phyloP scores from a whole-genome alignment of 2,888 invertebrate species.

The Drosophila multiciliata region DNA sequence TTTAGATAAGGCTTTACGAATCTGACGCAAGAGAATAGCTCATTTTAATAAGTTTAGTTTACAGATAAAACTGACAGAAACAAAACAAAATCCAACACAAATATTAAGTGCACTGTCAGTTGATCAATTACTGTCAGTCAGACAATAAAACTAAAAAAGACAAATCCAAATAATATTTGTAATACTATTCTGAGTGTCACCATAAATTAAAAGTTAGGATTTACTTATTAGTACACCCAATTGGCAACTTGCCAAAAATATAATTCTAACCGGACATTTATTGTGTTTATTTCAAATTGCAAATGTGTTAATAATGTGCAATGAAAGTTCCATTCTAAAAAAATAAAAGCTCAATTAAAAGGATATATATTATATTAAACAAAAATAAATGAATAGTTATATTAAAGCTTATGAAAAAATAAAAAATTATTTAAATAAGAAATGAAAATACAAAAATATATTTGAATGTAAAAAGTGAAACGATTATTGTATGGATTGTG shows the following conservation, averaged over 20 bases:
- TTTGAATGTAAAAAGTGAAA: background rate
- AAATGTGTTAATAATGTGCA: background rate
- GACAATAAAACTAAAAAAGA: background rate
- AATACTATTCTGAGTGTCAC: background rate
- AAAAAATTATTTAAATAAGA: background rate
- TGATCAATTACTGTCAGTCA: constrained; percentile 35
- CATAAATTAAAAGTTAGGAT: background rate
- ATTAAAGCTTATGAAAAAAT: too few species aligned
- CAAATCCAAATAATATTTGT: background rate
- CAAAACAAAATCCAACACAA: constrained; percentile 18
- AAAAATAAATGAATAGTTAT: background rate
- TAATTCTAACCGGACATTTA: background rate
- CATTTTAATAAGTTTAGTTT: constrained; percentile 22
- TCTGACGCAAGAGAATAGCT: constrained; percentile 22
- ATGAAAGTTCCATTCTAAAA: background rate
- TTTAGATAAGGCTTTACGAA: constrained; percentile 31
- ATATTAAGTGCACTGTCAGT: constrained; percentile 14
- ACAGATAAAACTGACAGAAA: constrained; percentile 38
- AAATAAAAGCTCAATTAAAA: background rate
- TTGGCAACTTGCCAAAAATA: background rate
- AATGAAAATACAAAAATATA: background rate
- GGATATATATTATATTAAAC: background rate
- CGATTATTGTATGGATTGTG: background rate
- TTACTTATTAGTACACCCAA: background rate
- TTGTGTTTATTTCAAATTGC: background rate